Evolutionary conservation across 2,888 invertebrate genomes (phyloP).

Genomic region (Carabus problematicus): DNA sequence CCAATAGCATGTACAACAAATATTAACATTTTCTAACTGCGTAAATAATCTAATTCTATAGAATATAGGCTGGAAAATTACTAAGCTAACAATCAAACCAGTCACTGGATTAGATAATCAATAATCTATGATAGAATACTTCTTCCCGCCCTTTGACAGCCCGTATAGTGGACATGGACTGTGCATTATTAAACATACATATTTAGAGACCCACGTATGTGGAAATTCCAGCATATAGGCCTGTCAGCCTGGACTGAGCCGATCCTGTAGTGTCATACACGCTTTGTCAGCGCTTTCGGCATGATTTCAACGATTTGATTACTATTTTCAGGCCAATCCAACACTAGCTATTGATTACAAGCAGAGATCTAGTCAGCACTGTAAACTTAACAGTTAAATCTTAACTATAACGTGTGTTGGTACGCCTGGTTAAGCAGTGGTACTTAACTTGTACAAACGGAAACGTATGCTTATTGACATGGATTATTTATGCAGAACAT

Average conservation of each 20-base stretch:
- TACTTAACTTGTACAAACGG: conserved; percentile 11
- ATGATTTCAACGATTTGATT: no score
- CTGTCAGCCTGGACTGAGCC: no score
- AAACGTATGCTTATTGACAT: conserved; percentile 11
- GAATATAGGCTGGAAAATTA: neutral
- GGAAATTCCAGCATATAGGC: no score
- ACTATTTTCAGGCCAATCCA: no score
- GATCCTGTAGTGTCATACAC: no score
- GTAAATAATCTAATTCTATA: no score
- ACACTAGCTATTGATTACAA: conserved; percentile 35
- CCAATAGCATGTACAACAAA: no score
- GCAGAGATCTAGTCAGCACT: conserved; percentile 33
- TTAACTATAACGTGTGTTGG: conserved; percentile 22
- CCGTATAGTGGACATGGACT: no score
- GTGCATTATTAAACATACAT: conserved; percentile 1
- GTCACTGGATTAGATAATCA: conserved; percentile 21
- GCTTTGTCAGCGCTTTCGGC: no score
- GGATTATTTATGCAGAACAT: conserved; percentile 3
- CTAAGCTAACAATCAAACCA: conserved; percentile 22
- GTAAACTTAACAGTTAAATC: no score
- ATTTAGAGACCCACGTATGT: neutral
- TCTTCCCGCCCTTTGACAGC: neutral
- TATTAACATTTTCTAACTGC: no score
- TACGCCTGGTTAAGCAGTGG: conserved; percentile 14
- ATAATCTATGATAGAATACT: no score